A percentile compares a stretch with the other conserved stretches of the same genome.
These are phyloP conservation scores for Lagopus muta DNA, from an alignment of 2,113 vertebrate genomes.

Conservation along the genomic window DNA sequence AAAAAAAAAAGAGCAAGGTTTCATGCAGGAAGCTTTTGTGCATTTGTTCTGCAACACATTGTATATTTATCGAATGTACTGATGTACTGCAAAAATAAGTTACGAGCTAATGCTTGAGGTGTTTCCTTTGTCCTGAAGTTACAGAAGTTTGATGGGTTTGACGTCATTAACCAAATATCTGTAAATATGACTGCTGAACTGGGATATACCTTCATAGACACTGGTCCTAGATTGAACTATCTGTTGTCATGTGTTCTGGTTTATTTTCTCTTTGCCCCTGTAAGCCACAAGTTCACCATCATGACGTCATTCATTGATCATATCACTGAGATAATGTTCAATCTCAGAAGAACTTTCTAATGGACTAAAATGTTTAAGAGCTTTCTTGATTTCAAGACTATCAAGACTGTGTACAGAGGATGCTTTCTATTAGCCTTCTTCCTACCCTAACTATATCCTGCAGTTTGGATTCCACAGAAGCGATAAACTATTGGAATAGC, in stretches of 20 bases:
- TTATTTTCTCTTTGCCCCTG: background rate
- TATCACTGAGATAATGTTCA: background rate
- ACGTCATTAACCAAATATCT: background rate
- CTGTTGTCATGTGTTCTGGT: fast-evolving
- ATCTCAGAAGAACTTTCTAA: background rate
- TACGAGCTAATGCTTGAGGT: background rate
- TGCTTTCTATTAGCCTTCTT: background rate
- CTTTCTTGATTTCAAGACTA: background rate
- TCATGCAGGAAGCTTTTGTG: background rate
- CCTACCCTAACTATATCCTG: background rate
- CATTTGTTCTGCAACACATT: background rate
- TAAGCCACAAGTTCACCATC: background rate
- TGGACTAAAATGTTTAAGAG: background rate
- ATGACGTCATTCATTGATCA: fast-evolving
- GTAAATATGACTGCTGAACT: background rate
- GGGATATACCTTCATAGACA: background rate
- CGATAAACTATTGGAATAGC: background rate
- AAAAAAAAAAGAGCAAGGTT: background rate
- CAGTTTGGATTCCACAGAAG: background rate
- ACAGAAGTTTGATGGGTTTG: background rate
- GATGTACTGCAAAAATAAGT: background rate
- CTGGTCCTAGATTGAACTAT: background rate
- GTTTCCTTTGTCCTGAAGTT: background rate
- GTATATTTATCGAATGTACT: background rate
- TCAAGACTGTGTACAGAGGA: fast-evolving